A percentile compares a stretch with the other conserved stretches of the same genome.
Conservation (phyloP, 2,888 invertebrate species). For the Eulithis testata region DNA sequence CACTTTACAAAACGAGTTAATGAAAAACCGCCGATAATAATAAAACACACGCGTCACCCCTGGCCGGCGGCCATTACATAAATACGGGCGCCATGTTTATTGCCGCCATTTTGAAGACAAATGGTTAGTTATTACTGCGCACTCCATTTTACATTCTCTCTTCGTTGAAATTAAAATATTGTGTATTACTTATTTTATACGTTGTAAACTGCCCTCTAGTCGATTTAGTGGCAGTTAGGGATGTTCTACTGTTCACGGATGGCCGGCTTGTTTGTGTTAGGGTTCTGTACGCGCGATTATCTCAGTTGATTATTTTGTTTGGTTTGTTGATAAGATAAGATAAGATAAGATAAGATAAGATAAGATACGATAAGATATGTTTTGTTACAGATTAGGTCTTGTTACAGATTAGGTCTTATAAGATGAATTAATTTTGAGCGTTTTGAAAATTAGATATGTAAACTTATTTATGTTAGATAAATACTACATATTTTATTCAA, state of each 20-base stretch:
- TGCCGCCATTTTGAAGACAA: constrained; percentile 84
- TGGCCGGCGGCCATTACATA: constrained; percentile 80
- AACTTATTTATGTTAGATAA: no score
- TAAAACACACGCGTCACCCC: constrained; percentile 80
- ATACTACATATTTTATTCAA: not conserved
- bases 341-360: no score
- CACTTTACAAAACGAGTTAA: constrained; percentile 60
- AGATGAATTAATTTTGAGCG: no score
- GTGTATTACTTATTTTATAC: constrained; percentile 79
- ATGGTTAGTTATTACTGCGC: constrained; percentile 83
- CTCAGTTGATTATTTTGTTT: not conserved
- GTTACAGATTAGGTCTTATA: no score
- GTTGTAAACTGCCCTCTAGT: constrained; percentile 75
- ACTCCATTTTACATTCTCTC: constrained; percentile 82
- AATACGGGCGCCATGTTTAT: constrained; percentile 83
- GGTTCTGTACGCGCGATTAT: constrained; percentile 24
- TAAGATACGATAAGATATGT: no score
- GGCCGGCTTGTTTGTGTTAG: constrained; percentile 38
- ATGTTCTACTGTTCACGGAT: constrained; percentile 59
- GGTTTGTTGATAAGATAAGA: no score
- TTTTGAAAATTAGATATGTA: no score
- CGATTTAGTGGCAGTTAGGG: constrained; percentile 66
- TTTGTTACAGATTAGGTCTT: no score
- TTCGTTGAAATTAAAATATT: constrained; percentile 83
- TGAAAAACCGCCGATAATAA: constrained; percentile 78